Evolutionary conservation across 2,113 vertebrate species (phyloP), one percentile per base, ranked within the genome.

Genomic region (Zonotrichia leucophrys): DNA sequence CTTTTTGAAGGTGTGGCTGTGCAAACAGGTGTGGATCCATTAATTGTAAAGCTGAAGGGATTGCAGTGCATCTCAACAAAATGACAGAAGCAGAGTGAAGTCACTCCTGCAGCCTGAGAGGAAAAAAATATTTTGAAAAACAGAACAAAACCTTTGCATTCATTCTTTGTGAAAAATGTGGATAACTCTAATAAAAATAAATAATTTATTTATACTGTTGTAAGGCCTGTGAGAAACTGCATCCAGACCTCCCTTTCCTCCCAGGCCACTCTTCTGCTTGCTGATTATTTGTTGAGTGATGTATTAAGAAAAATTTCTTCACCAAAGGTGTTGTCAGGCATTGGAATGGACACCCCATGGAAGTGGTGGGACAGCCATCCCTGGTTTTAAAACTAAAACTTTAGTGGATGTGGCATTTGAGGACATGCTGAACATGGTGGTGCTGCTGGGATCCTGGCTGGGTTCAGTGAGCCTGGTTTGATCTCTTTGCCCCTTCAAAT

Each of bases 1-100:
- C 2, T 74, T 47, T 64, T 33, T 41, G 1, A 2, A 63, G 41
- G 20, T 20, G 14, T 31, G 16, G 10, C 14, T 0, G 0, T 22
- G 24, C 10, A 66, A 52, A 42, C 8, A 33, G 23, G 4, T 21
- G 13, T 25, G 12, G 20, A 24, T 13, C 2, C 18, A 11, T 5
- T 11, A 15, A 25, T 0, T 20, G 5, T 21, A 74, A 77, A 41
- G 24, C 49, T 78, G 37, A 53, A 23, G 9, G 21, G 44, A 11
- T 19, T 4, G 3, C 15, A 78, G 39, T 2, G 4, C 9, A 19
- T 42, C 41, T 87, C n/a, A 15, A 16, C 11, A n/a, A 74, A 87
- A 11, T 49, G 22, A 16, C 17, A 70, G 52, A 46, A 35, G 16
- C 5, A 41, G 49, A 28, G 11, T 4, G 19, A 64, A 5, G 24